phyloP scores from a whole-genome alignment of 2,888 invertebrate genomes.

The Eledona agricola region DNA sequence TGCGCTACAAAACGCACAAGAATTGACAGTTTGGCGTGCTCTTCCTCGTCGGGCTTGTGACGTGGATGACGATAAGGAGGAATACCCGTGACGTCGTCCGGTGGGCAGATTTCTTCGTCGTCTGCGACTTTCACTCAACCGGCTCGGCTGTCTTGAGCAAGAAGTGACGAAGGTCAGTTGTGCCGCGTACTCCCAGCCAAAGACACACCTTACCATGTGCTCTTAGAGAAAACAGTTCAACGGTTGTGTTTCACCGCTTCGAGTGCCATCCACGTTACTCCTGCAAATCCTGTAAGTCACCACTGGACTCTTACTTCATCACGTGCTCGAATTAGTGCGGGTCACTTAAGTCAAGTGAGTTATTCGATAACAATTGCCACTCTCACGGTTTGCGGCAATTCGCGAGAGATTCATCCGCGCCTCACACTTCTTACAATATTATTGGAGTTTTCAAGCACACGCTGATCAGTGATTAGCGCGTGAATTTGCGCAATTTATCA shows the following conservation, averaged over 20 bases:
- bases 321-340: too few relatives aligned
- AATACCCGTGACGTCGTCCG: conserved; percentile 23
- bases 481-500: too few relatives aligned
- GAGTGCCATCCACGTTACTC: conserved; percentile 2
- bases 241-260: neutral
- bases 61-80: conserved; percentile 15
- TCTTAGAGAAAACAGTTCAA: conserved; percentile 24
- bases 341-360: too few relatives aligned
- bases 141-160: conserved; percentile 25
- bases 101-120: conserved; percentile 30
- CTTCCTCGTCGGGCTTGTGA: conserved; percentile 17
- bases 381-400: too few relatives aligned
- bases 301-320: too few relatives aligned
- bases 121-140: conserved; percentile 23
- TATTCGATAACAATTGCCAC: too few relatives aligned
- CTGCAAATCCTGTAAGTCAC: too few relatives aligned
- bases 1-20: neutral
- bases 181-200: conserved; percentile 27
- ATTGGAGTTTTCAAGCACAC: too few relatives aligned
- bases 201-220: conserved; percentile 37
- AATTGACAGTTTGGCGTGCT: neutral
- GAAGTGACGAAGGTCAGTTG: conserved; percentile 38
- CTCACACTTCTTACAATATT: too few relatives aligned
- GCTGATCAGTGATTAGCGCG: too few relatives aligned
- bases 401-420: neutral